phyloP scores from a whole-genome alignment of 2,113 vertebrate genomes.

The Thalassarche chlororhynchos region DNA sequence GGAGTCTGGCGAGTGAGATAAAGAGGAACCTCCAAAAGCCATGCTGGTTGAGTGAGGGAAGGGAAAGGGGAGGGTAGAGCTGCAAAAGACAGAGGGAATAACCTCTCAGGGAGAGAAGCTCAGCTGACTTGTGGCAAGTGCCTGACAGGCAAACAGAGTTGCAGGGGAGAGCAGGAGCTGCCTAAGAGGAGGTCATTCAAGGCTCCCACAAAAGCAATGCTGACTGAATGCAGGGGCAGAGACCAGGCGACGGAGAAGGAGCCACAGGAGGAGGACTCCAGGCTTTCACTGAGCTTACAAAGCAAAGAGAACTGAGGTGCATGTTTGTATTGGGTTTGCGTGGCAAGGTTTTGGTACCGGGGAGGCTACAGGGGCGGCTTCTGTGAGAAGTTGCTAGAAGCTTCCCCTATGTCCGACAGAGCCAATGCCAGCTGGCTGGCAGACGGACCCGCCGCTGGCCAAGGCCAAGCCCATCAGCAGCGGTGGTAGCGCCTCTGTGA shows the following conservation, averaged over 20 bases:
- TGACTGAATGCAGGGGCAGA: background rate
- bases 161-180: background rate
- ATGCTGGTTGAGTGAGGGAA: background rate
- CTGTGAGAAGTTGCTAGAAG: background rate
- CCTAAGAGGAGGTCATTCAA: background rate
- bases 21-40: background rate
- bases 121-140: background rate
- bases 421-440: background rate
- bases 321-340: background rate
- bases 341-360: background rate
- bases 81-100: background rate
- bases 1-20: background rate
- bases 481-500: background rate
- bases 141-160: background rate
- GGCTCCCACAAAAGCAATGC: background rate
- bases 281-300: background rate
- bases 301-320: background rate
- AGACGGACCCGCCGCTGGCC: background rate
- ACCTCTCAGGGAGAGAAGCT: background rate
- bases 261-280: background rate
- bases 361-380: background rate
- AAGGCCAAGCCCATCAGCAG: background rate
- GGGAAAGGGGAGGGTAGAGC: background rate
- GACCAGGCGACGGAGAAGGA: background rate
- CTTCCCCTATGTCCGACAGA: background rate